Evolutionary conservation across 1,140 invertebrate genomes (phyloP), one percentile per base, ranked within the genome.

Genomic region (Bombus difficillimus): DNA sequence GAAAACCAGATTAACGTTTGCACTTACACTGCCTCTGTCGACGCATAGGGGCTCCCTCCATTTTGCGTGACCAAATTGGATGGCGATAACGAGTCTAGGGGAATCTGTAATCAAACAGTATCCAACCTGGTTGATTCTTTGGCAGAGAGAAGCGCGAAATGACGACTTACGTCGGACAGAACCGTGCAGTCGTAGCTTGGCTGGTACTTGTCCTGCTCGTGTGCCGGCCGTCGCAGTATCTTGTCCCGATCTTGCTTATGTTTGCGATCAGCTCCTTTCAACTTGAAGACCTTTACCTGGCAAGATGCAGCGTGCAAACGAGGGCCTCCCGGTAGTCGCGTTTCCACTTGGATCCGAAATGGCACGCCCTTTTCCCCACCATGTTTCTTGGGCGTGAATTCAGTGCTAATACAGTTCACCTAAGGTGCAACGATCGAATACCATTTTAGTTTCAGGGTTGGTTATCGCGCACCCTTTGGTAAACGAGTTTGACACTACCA

Each of bases 301-400:
- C 98, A 99, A 32, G 98, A 99, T 53, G 98, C 98, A 39, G 98
- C 98, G 94, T 99, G 98, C 1, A 99, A 95, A 43, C 97, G 95
- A 79, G 93, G 88, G 47, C 93, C 93, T 88, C 94, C 89, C 57
- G 92, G 89, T 57, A 94, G 34, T 89, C 94, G 91, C 0, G 98
- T 98, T 95, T 98, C 98, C 77, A 99, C 98, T 95, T 99, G 98
- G 86, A 99, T 97, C 37, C 99, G 96, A 95, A 99, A 99, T 43
- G 99, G 99, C 22, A 99, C 98, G 12, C 99, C 99, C 94, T 99
- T 99, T 94, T 99, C 99, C 8, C 99, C 99, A 43, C 99, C 99
- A 95, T 99, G 99, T 94, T 99, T 99, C 93, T 99, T 99, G 1
- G 98, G 98, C 2, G 99, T 99, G 93, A 99, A 99, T 95, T 99